Evolutionary conservation across 2,888 invertebrate genomes (phyloP).

Genomic region (Lepeophtheirus nordmannii): DNA sequence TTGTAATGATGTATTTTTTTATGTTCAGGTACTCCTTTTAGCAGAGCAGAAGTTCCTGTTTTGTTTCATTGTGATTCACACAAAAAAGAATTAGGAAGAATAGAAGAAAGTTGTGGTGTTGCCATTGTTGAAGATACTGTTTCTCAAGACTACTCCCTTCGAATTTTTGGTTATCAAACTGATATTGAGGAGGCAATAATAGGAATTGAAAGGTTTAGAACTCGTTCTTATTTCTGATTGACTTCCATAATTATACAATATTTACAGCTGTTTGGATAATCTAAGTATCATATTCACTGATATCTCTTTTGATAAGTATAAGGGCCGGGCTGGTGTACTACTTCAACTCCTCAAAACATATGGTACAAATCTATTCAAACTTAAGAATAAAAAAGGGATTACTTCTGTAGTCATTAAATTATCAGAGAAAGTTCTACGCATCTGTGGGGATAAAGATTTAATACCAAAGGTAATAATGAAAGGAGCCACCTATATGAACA

Average conservation of each 20-base stretch:
- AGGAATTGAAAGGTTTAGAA: no score
- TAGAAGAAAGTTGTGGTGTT: background rate
- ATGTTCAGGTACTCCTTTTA: background rate
- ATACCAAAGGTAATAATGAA: background rate
- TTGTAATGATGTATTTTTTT: background rate
- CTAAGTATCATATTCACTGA: background rate
- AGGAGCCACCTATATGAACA: no score
- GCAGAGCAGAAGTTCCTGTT: background rate
- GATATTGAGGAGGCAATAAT: no score
- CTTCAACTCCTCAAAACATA: background rate
- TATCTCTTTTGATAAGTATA: background rate
- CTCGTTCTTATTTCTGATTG: no score
- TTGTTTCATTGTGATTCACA: background rate
- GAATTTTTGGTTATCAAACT: background rate
- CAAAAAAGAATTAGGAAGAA: background rate
- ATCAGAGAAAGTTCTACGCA: background rate
- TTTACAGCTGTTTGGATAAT: background rate
- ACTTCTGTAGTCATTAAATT: background rate
- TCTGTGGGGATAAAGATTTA: background rate
- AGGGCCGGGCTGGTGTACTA: background rate
- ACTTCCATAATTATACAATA: no score
- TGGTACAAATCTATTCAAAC: background rate
- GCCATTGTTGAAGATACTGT: background rate
- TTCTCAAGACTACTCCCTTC: background rate
- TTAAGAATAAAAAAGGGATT: background rate